Conservation (phyloP, 2,888 invertebrate genomes). For the Drosophila glabriapex region DNA sequence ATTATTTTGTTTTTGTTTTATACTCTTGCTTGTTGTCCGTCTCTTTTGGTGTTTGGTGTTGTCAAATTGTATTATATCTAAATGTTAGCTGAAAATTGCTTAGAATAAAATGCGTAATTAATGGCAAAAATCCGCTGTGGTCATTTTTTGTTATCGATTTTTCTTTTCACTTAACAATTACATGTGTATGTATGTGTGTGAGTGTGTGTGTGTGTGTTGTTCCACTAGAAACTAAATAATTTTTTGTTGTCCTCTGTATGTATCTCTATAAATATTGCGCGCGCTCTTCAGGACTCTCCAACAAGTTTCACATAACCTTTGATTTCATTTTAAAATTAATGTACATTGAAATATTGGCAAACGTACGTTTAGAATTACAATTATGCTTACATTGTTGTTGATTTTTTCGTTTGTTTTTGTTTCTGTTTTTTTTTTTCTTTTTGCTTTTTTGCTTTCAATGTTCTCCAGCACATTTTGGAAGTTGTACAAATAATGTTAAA, state of each 20-base stretch:
- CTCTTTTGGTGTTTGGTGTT: conserved; percentile 60
- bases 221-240: conserved; percentile 74
- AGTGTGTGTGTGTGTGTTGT: conserved; percentile 22
- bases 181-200: conserved; percentile 23
- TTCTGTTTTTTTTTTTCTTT: conserved; percentile 10
- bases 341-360: conserved; percentile 70
- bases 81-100: conserved; percentile 62
- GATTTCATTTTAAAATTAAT: conserved; percentile 62
- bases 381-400: conserved; percentile 39
- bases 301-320: conserved; percentile 67
- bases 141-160: conserved; percentile 47
- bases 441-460: conserved; percentile 37
- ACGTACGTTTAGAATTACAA: conserved; percentile 49
- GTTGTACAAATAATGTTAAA: conserved; percentile 53
- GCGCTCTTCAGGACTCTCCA: conserved; percentile 46
- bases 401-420: conserved; percentile 4
- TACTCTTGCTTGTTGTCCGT: conserved; percentile 43
- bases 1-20: conserved; percentile 2
- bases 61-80: conserved; percentile 40
- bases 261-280: conserved; percentile 60
- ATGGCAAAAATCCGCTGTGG: conserved; percentile 72
- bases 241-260: conserved; percentile 40
- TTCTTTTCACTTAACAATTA: conserved; percentile 47
- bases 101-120: conserved; percentile 75
- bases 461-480: conserved; percentile 73